Conservation (phyloP, 2,113 vertebrate species). For the Xiphorhynchus elegans region DNA sequence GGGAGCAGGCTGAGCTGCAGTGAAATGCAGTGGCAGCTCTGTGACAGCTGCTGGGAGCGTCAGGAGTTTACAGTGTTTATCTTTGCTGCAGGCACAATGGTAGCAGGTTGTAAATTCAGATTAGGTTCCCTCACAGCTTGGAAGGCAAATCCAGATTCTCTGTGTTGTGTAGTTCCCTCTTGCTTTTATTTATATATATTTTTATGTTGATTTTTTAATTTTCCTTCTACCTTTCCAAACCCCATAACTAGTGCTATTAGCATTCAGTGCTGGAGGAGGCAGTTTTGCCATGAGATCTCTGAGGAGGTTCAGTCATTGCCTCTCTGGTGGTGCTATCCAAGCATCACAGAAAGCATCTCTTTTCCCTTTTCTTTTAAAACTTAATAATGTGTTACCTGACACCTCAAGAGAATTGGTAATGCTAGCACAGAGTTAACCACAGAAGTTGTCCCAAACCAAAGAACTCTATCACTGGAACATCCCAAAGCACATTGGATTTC, state of each 20-base stretch:
- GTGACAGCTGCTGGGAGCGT: neutral
- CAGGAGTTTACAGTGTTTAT: constrained; percentile 25
- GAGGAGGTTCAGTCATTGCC: neutral
- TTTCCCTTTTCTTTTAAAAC: neutral
- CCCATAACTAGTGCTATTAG: neutral
- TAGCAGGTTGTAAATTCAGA: constrained; percentile 56
- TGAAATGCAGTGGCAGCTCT: neutral
- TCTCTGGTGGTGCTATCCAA: neutral
- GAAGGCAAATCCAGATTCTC: neutral
- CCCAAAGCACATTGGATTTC: neutral
- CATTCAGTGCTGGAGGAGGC: neutral
- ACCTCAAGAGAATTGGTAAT: neutral
- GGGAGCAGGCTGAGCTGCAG: neutral
- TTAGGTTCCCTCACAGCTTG: neutral
- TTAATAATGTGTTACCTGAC: neutral
- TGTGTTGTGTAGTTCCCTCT: neutral
- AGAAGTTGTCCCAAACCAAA: neutral
- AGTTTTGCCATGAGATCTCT: neutral
- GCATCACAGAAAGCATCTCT: neutral
- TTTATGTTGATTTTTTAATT: neutral
- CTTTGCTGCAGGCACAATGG: constrained; percentile 39
- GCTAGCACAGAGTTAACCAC: neutral
- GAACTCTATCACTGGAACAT: neutral
- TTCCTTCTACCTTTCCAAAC: neutral
- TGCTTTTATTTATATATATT: neutral